phyloP scores from a whole-genome alignment of 2,888 invertebrate species.

The Cremastinae sp. region DNA sequence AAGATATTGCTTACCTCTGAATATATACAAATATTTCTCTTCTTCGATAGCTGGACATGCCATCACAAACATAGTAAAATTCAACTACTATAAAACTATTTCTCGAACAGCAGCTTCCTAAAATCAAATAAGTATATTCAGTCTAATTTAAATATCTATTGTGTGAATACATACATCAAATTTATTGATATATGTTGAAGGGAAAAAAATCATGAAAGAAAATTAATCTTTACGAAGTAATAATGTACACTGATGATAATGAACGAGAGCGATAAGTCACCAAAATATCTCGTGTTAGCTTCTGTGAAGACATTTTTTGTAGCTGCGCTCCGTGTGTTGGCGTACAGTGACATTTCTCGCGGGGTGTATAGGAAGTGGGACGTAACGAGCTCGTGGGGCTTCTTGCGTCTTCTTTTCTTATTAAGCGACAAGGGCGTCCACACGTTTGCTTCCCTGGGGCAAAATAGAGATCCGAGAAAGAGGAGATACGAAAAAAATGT shows the following conservation, averaged over 20 bases:
- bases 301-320: slow-evolving; percentile 49
- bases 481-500: slow-evolving; percentile 5
- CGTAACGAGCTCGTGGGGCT: slow-evolving; percentile 62
- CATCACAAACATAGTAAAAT: too few relatives aligned
- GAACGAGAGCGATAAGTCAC: slow-evolving; percentile 53
- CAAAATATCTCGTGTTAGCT: slow-evolving; percentile 41
- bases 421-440: slow-evolving; percentile 59
- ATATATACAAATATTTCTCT: too few relatives aligned
- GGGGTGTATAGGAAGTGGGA: slow-evolving; percentile 57
- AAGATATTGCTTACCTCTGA: too few relatives aligned
- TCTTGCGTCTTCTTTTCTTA: slow-evolving; percentile 60
- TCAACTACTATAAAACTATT: too few relatives aligned
- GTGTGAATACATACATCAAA: background rate
- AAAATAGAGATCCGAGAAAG: slow-evolving; percentile 12
- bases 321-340: slow-evolving; percentile 27
- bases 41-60: too few relatives aligned
- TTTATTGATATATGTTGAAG: slow-evolving; percentile 6
- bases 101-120: too few relatives aligned
- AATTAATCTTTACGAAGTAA: slow-evolving; percentile 26
- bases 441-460: slow-evolving; percentile 46
- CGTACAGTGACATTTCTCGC: slow-evolving; percentile 21
- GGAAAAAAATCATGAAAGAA: background rate
- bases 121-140: too few relatives aligned
- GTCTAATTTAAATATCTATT: too few relatives aligned
- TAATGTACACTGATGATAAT: slow-evolving; percentile 52